Evolutionary conservation across 1,140 invertebrate species (phyloP).

Genomic region (Drosophila funebris): DNA sequence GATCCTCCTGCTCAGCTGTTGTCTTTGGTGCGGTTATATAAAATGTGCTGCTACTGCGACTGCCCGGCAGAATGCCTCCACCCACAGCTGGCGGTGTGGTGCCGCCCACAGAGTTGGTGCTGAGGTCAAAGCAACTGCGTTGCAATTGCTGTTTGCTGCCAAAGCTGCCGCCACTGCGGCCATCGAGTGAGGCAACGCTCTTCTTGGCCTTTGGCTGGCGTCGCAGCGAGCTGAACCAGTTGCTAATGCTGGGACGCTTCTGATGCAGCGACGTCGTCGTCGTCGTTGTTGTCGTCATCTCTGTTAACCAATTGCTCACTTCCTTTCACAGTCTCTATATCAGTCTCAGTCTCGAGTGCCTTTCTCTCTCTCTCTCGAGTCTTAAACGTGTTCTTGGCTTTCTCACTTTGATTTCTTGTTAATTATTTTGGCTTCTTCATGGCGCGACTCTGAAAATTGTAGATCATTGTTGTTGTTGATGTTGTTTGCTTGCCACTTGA

Average conservation of each 20-base stretch:
- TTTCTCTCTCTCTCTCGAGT: conserved; percentile 23
- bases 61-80: conserved; percentile 12
- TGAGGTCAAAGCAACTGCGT: conserved; percentile 79
- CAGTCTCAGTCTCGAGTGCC: background rate
- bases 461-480: conserved; percentile 31
- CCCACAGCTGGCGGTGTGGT: background rate
- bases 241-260: conserved; percentile 87
- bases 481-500: conserved; percentile 2
- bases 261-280: conserved; percentile 77
- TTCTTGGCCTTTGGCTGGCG: conserved; percentile 86
- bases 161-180: conserved; percentile 47
- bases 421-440: conserved; percentile 55
- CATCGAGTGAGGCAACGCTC: conserved; percentile 18
- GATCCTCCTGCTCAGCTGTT: conserved; percentile 59
- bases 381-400: conserved; percentile 26
- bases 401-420: conserved; percentile 9
- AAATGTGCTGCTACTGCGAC: conserved; percentile 65
- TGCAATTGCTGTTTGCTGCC: conserved; percentile 79
- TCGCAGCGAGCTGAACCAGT: conserved; percentile 91
- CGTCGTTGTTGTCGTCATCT: conserved; percentile 35
- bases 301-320: conserved; percentile 44
- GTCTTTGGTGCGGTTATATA: conserved; percentile 35
- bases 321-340: conserved; percentile 39
- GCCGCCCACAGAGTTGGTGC: conserved; percentile 17
- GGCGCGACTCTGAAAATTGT: conserved; percentile 50